Percentiles rank a stretch among this genome's conserved stretches.
phyloP scores from a whole-genome alignment of 1,140 invertebrate species.

The Melanaphis sacchari region DNA sequence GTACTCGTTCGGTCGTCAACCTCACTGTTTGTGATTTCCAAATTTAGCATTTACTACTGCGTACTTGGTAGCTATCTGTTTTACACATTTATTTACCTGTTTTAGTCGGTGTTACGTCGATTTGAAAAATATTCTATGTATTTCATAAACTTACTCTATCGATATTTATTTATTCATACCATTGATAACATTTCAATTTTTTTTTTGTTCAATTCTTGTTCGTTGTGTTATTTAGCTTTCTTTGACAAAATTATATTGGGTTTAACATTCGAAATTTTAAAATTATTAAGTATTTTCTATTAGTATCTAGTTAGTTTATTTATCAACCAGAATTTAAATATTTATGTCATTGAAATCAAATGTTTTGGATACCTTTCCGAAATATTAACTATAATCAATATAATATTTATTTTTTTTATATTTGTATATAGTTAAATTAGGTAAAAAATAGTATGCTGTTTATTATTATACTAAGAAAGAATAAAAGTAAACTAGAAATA shows the following conservation, averaged over 20 bases:
- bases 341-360: background rate
- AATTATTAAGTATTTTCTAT: background rate
- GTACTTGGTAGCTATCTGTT: background rate
- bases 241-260: background rate
- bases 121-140: background rate
- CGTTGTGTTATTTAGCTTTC: background rate
- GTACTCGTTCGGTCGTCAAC: conserved; percentile 51
- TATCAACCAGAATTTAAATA: background rate
- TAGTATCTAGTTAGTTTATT: background rate
- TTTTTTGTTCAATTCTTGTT: background rate
- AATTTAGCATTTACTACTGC: conserved; percentile 37
- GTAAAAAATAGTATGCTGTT: background rate
- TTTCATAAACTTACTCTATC: background rate
- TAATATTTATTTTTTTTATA: background rate
- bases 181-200: background rate
- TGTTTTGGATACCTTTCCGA: background rate
- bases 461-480: background rate
- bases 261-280: background rate
- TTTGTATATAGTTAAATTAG: background rate
- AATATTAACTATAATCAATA: background rate
- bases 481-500: background rate
- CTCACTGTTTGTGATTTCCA: conserved; percentile 36
- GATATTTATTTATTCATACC: background rate
- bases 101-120: background rate
- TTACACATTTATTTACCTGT: conserved; percentile 2